Evolutionary conservation across 2,113 vertebrate genomes (phyloP), one percentile per base, ranked within the genome.

Genomic region (Myrmecobius fasciatus): DNA sequence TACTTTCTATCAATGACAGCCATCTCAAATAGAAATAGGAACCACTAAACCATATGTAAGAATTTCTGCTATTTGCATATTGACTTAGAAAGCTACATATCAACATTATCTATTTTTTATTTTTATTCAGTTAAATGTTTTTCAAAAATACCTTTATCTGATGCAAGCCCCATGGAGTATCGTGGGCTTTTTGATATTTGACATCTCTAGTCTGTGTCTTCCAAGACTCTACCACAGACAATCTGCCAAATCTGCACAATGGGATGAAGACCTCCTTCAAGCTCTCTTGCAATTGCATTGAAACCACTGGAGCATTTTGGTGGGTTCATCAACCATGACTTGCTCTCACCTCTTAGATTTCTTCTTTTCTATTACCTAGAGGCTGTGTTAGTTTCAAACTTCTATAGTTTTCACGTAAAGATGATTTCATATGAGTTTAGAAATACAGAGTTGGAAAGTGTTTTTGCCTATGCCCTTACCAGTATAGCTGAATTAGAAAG

Each of bases 341-440:
- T 8, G 2, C 17, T 20, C 14, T 75, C 2, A 75, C 2, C 20
- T 20, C 67, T 83, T 83, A 24, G n/a, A 83, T 43, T 7, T 43
- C 36, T 24, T 83, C 67, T 11, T 83, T 17, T 43, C 14, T 83
- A 24, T 31, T 67, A 83, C 67, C n/a, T 83, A n/a, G 20, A 43
- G 67, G 36, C 51, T 93, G 89, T 91, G 48, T 48, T 94, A 91
- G 25, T 51, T 92, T 31, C 89, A 52, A 52, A n/a, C 36, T 93
- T 60, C 47, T 36, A 8, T 24, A 51, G 25, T 31, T 91, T 91
- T 92, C 60, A 43, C 7, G n/a, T 83, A 22, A 43, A 83, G 3
- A 43, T 83, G 67, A 43, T 83, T 83, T 83, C 67, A 83, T 43
- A 83, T 43, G 22, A 83, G 43, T 83, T 83, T 83, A 43, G 67